Percentiles rank a stretch among this genome's conserved stretches.
phyloP scores from a whole-genome alignment of 2,888 invertebrate species.

The Charanyca ferruginea region DNA sequence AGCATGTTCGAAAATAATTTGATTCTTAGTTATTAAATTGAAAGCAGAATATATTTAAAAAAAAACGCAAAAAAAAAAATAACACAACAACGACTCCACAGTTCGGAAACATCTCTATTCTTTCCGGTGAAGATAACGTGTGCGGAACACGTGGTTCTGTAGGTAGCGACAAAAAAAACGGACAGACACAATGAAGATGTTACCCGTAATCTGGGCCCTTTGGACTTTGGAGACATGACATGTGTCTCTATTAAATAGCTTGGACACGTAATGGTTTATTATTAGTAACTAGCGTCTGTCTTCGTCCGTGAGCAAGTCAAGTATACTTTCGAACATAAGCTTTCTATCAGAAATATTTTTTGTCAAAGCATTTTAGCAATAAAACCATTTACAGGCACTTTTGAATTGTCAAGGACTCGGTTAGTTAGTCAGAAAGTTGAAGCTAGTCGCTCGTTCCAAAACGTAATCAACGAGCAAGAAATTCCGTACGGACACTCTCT shows the following conservation, averaged over 20 bases:
- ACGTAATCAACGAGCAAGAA: too few relatives aligned
- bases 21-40: neutral
- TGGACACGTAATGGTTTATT: constrained; percentile 23
- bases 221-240: constrained; percentile 48
- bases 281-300: neutral
- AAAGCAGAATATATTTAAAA: neutral
- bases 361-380: too few relatives aligned
- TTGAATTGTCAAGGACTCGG: too few relatives aligned
- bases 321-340: too few relatives aligned
- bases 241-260: constrained; percentile 57
- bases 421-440: too few relatives aligned
- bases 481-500: too few relatives aligned
- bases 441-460: too few relatives aligned
- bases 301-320: too few relatives aligned
- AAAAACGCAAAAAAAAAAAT: neutral
- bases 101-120: constrained; percentile 62
- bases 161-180: constrained; percentile 76
- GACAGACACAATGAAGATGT: constrained; percentile 69
- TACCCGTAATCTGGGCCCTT: constrained; percentile 66
- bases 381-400: too few relatives aligned
- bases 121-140: constrained; percentile 77
- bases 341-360: too few relatives aligned
- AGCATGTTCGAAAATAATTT: too few relatives aligned
- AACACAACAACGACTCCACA: constrained; percentile 66
- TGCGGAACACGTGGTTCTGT: constrained; percentile 86